Percentiles rank a stretch among this genome's conserved stretches.
Evolutionary conservation across 2,113 vertebrate species (phyloP).

Genomic region (Pavo muticus): DNA sequence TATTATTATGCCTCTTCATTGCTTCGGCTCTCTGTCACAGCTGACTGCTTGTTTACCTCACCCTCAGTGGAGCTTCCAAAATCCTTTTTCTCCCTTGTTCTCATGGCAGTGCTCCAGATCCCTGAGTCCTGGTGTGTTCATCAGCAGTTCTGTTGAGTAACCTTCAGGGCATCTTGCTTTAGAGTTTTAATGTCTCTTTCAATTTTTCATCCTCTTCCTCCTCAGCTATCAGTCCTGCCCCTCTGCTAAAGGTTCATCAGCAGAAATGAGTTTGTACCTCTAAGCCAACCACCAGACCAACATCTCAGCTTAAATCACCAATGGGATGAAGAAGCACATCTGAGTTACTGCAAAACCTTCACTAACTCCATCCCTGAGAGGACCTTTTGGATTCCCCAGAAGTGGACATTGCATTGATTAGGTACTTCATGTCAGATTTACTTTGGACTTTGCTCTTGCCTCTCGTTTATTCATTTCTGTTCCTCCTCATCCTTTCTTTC

Average conservation of each 20-base stretch:
- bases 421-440: neutral
- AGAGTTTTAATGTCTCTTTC: neutral
- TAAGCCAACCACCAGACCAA: neutral
- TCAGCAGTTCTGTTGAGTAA: neutral
- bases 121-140: neutral
- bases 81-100: slow-evolving; percentile 42
- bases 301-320: neutral
- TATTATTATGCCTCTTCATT: slow-evolving; percentile 74
- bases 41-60: slow-evolving; percentile 75
- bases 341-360: neutral
- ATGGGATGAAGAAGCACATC: neutral
- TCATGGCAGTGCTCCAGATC: slow-evolving; percentile 21
- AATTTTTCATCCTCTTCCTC: neutral
- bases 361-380: neutral
- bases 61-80: slow-evolving; percentile 61
- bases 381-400: neutral
- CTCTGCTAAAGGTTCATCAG: neutral
- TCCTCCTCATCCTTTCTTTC: neutral
- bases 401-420: neutral
- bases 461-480: neutral
- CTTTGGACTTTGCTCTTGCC: neutral
- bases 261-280: neutral
- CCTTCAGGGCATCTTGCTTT: neutral
- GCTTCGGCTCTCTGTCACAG: slow-evolving; percentile 72
- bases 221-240: neutral